These are phyloP conservation scores for Heterodera filipjevi DNA, from an alignment of 2,888 invertebrate species.

Conservation along the genomic window DNA sequence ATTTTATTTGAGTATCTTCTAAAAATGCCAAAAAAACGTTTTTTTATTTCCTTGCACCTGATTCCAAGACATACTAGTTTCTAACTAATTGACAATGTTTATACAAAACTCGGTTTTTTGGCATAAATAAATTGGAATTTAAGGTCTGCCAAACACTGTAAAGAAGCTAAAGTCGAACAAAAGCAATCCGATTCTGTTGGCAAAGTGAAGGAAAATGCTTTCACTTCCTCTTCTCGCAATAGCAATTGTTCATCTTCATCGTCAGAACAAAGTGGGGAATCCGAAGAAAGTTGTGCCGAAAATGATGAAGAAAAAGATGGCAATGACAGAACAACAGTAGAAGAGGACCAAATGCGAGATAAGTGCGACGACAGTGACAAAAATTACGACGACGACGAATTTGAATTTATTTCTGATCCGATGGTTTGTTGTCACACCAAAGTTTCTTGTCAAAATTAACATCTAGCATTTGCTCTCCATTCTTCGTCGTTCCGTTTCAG, in stretches of 20 bases:
- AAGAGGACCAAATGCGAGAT: too few relatives aligned
- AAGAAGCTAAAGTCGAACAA: not conserved
- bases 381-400: not conserved
- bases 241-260: not conserved
- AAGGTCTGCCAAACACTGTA: not conserved
- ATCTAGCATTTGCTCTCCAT: constrained; percentile 3
- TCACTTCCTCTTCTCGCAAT: not conserved
- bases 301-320: not conserved
- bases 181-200: not conserved
- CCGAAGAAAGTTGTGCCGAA: not conserved
- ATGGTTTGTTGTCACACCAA: not conserved
- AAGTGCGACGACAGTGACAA: too few relatives aligned
- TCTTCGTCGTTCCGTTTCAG: not conserved
- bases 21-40: too few relatives aligned
- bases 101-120: not conserved
- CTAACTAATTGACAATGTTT: not conserved
- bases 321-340: not conserved
- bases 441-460: too few relatives aligned
- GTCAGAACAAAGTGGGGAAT: not conserved
- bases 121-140: not conserved
- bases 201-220: not conserved
- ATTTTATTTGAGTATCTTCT: too few relatives aligned
- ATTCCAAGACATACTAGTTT: too few relatives aligned
- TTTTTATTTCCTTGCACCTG: too few relatives aligned
- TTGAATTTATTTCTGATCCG: not conserved